Percentiles rank a stretch among this genome's conserved stretches.
These are phyloP conservation scores for Neotoxoptera formosana DNA, from an alignment of 1,140 invertebrate genomes.

Conservation along the genomic window DNA sequence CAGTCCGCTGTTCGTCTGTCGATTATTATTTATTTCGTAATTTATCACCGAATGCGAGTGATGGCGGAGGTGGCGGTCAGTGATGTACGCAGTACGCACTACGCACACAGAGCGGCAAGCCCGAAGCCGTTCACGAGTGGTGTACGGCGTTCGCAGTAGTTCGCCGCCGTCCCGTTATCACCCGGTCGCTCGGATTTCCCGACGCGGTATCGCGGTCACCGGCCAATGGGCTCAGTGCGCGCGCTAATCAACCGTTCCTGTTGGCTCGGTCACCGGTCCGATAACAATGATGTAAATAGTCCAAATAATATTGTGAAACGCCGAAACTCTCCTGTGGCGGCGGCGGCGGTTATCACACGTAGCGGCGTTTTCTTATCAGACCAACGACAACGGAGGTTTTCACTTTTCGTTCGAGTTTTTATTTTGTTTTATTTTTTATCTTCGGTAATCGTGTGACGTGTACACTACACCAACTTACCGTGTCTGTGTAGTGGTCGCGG, in stretches of 20 bases:
- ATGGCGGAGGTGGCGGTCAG: neutral
- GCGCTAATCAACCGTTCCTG: neutral
- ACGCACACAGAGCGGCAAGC: neutral
- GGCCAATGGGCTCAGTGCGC: constrained; percentile 20
- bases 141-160: neutral
- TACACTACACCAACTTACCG: neutral
- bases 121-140: constrained; percentile 14
- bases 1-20: neutral
- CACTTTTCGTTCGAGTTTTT: neutral
- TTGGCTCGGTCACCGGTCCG: constrained; percentile 8
- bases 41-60: neutral
- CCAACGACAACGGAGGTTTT: neutral
- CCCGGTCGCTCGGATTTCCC: neutral
- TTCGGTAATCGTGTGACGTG: neutral
- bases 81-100: no score
- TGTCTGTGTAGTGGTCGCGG: neutral
- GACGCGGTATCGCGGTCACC: neutral
- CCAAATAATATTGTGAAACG: constrained; percentile 31
- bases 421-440: neutral
- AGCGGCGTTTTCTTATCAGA: constrained; percentile 16
- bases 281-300: constrained; percentile 34
- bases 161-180: constrained; percentile 33
- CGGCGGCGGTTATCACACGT: neutral
- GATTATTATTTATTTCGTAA: neutral
- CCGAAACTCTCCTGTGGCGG: neutral